Base-by-base conservation (phyloP, 2,797 vertebrate genomes). In the Eurystomus glaucurus region DNA sequence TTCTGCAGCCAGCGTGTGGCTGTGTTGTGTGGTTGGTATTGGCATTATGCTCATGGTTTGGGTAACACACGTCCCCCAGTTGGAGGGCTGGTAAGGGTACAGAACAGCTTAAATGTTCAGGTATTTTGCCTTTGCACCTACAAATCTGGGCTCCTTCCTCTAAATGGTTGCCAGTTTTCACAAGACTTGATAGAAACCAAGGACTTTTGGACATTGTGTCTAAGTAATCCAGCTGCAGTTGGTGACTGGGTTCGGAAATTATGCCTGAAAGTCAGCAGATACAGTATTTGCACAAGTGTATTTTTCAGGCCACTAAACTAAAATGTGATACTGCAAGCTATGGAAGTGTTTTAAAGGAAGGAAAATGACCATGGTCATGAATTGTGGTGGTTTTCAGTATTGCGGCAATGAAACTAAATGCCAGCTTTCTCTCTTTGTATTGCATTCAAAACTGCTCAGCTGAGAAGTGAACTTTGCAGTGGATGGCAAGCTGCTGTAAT, bases 401-500 rank as follows among this genome's bases (percentile, higher is more conserved):
- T 93, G 71, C 88, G 91, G 89, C 88, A 96, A 95, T 65, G 82
- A 84, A 93, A 94, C 90, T 41, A 91, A 94, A 54, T 65, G 89
- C 89, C 93, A 95, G 82, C 93, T 88, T 93, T 91, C 93, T 86
- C 75, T 86, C 78, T 95, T 85, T 84, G 82, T 90, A 74, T 74
- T 77, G 68, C 75, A 65, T 76, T 97, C 91, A 90, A 80, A 95
- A 93, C 82, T 69, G 87, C 76, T 97, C 95, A 93, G 91, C 93
- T 97, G 96, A 97, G 75, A 91, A 95, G 91, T 33, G 87, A 97
- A 94, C 89, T 88, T 58, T 17, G 46, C 91, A 39, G 75, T 9
- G 85, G 91, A 94, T 93, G 85, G 91, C 93, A 97, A 93, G 91
- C 93, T 96, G 93, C 95, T 94, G 82, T 54, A 93, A 85, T 46